Base-by-base conservation (phyloP, 2,888 invertebrate genomes). In the Glaucopsyche alexis region DNA sequence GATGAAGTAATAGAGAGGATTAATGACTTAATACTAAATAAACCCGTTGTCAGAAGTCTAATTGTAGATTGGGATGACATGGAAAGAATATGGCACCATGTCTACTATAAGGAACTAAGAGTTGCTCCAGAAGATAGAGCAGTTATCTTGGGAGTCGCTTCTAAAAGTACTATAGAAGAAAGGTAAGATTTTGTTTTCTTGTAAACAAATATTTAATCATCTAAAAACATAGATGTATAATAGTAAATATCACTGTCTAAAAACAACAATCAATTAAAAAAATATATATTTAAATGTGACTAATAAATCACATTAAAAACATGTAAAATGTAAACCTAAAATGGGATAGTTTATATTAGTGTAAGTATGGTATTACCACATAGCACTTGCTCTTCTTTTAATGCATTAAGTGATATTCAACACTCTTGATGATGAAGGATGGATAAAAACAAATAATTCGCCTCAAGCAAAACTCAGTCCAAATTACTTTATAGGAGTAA, bases 61-160 rank as follows among this genome's bases (percentile, higher is more conserved):
- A 87, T 91, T 8, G 83, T 82, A 0, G 85, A 91, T 55, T 92
- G 92, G 92, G 90, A 92, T 72, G 84, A 92, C 67, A 89, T 91
- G 85, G 91, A 92, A 78, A 80, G 91, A 45, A 80, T 91, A 40
- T 89, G 91, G 87, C 90, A 91, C 72, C 86, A 91, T 72, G 76
- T 86, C 7, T 86, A 85, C 73, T 92, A 91, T 47, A 83, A 79
- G 19, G 91, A 91, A 76, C 79, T 92, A 67, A 91, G 85, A 75
- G 89, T 84, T 0, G 91, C 91, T 0, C 91, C 91, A 0, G 91
- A 92, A 77, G 91, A 91, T 50, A 78, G 90, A 3, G 80, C 85
- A 0, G 86, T 91, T 1, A 80, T 92, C 4, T 72, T 90, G 40
- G 81, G 83, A 0, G 81, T 82, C 71, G 79, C 85, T 0, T 74